These are phyloP conservation scores for Phallusia fumigata DNA, from an alignment of 23 tunicate genomes.

Conservation along the genomic window DNA sequence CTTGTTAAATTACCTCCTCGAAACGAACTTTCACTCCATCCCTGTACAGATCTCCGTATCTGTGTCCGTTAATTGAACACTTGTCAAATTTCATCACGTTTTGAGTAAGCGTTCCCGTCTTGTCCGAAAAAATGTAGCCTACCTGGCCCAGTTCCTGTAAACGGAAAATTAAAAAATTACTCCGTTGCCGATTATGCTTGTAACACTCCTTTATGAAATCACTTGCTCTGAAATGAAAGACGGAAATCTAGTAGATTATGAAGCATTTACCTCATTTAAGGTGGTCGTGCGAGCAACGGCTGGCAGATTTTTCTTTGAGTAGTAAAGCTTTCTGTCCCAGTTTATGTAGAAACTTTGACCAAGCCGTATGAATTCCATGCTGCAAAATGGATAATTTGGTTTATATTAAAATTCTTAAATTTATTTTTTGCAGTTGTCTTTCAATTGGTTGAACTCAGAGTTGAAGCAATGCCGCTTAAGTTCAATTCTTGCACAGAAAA, in stretches of 20 bases:
- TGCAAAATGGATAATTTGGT: too few species aligned
- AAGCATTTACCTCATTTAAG: slow-evolving; percentile 68
- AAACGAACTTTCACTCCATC: neutral
- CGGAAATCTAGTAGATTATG: too few species aligned
- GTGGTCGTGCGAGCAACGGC: slow-evolving; percentile 95
- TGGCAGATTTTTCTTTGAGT: slow-evolving; percentile 74
- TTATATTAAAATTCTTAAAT: too few species aligned
- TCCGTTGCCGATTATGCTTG: too few species aligned
- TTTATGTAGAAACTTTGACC: slow-evolving; percentile 88
- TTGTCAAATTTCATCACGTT: slow-evolving; percentile 92
- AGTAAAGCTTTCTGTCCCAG: slow-evolving; percentile 92
- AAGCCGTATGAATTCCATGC: slow-evolving; percentile 94
- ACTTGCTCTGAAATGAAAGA: too few species aligned
- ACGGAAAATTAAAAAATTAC: too few species aligned
- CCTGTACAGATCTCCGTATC: slow-evolving; percentile 68
- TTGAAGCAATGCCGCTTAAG: too few species aligned
- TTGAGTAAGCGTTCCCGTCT: slow-evolving; percentile 98
- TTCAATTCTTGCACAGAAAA: too few species aligned
- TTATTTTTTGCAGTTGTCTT: too few species aligned
- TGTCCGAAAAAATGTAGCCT: slow-evolving; percentile 92
- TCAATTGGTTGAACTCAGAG: too few species aligned
- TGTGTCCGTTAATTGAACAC: slow-evolving; percentile 72
- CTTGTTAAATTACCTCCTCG: too few species aligned
- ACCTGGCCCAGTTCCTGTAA: slow-evolving; percentile 89
- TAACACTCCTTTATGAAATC: too few species aligned